Base-by-base conservation (phyloP, 2,113 vertebrate species). In the Phycodurus eques region DNA sequence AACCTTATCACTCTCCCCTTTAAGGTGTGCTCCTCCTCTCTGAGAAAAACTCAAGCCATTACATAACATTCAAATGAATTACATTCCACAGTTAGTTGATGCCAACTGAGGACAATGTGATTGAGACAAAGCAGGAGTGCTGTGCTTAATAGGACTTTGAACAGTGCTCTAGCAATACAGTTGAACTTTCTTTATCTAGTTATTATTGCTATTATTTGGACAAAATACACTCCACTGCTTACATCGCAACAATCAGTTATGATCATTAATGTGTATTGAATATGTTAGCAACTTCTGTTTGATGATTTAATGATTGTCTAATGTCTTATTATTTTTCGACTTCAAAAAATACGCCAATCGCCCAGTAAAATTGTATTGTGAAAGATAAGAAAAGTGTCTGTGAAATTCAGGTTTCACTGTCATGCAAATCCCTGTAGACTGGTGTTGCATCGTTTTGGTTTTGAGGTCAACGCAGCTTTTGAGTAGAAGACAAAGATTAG, bases 21-120 rank as follows among this genome's bases (percentile, higher is more conserved):
- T 39, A 49, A 76, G 78, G 72, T 73, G 68, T 0, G 4, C 6
- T 7, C 27, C 57, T 51, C 70, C 53, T 62, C 70, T 76, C 31
- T 35, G 59, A 35, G 59, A 27, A 35, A 60, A 81, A 74, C 80
- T 81, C 78, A 74, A 72, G 43, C 60, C 31, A 47, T 85, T 79
- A 74, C 12, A 5, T 83, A 83, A 84, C 65, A 10, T 56, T 49
- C 49, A 62, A 68, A 80, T 73, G 11, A 75, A 77, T 59, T 49
- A 77, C 68, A 39, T 7, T 0, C 53, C 42, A 44, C 15, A 51
- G 49, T 51, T 51, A 17, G 49, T 8, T 51, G 49, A 53, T 27
- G 56, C 56, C 22, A 59, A 31, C 4, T 61, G 59, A 17, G 47
- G 47, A 15, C 47, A 51, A 51, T 54, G 19, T 17, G 6, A 35